Evolutionary conservation across 2,797 vertebrate genomes (phyloP).

Genomic region (Pipistrellus nathusii): DNA sequence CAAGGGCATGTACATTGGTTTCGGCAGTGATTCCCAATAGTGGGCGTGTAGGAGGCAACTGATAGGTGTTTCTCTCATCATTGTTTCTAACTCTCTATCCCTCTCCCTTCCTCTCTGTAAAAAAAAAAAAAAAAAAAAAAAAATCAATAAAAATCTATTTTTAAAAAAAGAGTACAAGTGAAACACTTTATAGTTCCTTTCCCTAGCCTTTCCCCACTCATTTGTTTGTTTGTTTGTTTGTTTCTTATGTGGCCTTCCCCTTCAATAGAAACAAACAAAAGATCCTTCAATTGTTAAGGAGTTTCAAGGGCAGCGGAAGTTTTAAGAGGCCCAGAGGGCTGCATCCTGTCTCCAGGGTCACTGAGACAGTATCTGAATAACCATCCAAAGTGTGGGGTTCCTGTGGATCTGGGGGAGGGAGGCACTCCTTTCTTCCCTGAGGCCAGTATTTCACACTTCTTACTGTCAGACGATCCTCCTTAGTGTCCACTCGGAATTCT

Average conservation of each 20-base stretch:
- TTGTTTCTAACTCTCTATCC: too few relatives aligned
- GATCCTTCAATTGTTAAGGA: background rate
- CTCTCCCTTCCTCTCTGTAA: too few relatives aligned
- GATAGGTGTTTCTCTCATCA: too few relatives aligned
- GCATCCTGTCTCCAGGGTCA: background rate
- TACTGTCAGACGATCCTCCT: background rate
- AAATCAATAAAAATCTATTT: too few relatives aligned
- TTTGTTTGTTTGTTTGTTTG: background rate
- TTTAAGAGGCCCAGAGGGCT: background rate
- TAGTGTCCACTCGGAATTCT: background rate
- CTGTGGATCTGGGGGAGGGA: background rate
- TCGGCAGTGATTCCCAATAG: too few relatives aligned
- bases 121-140: too few relatives aligned
- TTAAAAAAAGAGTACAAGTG: background rate
- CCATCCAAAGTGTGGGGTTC: background rate
- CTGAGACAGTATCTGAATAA: background rate
- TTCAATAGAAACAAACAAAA: slow-evolving; percentile 14
- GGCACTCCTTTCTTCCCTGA: background rate
- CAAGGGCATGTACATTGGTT: too few relatives aligned
- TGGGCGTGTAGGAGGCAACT: too few relatives aligned
- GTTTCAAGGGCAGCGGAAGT: background rate
- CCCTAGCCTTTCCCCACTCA: background rate
- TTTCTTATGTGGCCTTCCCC: background rate
- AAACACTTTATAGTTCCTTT: background rate
- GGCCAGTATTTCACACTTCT: background rate